Conservation (phyloP, 2,888 invertebrate genomes). For the Xanthia icteritia region DNA sequence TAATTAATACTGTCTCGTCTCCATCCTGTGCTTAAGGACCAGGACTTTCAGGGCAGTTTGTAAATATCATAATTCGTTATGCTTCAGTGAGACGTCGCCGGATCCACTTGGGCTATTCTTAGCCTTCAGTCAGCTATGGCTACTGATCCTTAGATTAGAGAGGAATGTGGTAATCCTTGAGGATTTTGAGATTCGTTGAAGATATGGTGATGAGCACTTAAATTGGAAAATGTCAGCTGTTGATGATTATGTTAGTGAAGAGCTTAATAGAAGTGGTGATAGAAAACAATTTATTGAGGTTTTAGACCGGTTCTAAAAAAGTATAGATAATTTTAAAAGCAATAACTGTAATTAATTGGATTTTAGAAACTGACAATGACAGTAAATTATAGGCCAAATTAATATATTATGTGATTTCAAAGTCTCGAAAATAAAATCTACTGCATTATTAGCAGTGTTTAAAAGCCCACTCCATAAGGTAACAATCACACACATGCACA, state of each 20-base stretch:
- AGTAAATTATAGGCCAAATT: background rate
- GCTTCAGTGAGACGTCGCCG: slow-evolving; percentile 55
- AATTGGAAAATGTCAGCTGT: slow-evolving; percentile 21
- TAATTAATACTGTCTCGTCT: slow-evolving; percentile 61
- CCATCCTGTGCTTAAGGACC: slow-evolving; percentile 59
- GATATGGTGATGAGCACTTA: slow-evolving; percentile 47
- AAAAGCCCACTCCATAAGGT: slow-evolving; percentile 28
- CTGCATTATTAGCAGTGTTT: slow-evolving; percentile 8
- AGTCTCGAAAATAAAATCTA: background rate
- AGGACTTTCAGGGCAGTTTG: slow-evolving; percentile 46
- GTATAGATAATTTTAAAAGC: background rate
- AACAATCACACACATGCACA: slow-evolving; percentile 28
- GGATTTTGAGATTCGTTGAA: slow-evolving; percentile 43
- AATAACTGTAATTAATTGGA: background rate
- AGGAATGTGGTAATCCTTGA: slow-evolving; percentile 55
- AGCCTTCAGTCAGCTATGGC: slow-evolving; percentile 27
- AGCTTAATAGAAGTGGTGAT: background rate
- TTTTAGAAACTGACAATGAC: background rate
- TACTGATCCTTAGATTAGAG: slow-evolving; percentile 55
- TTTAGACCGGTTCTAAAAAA: background rate
- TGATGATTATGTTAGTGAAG: slow-evolving; percentile 5
- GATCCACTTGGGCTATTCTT: slow-evolving; percentile 49
- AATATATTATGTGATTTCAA: background rate
- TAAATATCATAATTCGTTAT: slow-evolving; percentile 65
- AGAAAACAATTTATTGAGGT: background rate